Conservation (phyloP, 2,113 vertebrate species). For the Oreocharis arfaki region DNA sequence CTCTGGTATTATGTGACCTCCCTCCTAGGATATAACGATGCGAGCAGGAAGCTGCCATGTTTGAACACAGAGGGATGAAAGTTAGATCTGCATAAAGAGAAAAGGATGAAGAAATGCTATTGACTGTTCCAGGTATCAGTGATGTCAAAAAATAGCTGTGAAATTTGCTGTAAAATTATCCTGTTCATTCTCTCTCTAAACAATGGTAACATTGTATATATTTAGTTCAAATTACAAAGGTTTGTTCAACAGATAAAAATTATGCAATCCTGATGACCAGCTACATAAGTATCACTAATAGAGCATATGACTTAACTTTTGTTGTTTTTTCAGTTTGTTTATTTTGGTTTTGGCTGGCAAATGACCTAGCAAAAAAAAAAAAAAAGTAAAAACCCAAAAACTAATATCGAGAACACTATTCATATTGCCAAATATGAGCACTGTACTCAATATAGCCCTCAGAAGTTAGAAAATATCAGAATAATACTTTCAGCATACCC, state of each 20-base stretch:
- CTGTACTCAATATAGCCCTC: not conserved
- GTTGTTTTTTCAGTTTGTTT: not conserved
- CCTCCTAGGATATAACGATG: not conserved
- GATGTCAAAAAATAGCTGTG: not conserved
- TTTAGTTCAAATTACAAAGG: not conserved
- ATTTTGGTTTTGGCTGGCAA: not conserved
- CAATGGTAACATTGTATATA: not conserved
- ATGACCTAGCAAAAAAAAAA: not conserved
- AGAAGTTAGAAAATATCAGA: not conserved
- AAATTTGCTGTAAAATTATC: not conserved
- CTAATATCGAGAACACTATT: not conserved
- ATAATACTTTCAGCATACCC: not conserved
- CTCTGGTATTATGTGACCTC: not conserved
- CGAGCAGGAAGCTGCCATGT: not conserved
- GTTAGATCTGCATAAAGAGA: not conserved
- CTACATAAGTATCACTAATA: not conserved
- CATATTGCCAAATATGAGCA: not conserved
- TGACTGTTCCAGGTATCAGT: not conserved
- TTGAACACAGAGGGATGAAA: not conserved
- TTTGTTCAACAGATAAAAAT: not conserved
- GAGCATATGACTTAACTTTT: not conserved
- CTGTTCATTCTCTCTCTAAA: not conserved
- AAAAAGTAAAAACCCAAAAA: accelerated
- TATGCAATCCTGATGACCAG: accelerated
- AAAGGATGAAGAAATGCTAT: not conserved